Percentiles rank a stretch among this genome's conserved stretches.
phyloP scores from a whole-genome alignment of 2,113 vertebrate species.

The Suricata suricatta region DNA sequence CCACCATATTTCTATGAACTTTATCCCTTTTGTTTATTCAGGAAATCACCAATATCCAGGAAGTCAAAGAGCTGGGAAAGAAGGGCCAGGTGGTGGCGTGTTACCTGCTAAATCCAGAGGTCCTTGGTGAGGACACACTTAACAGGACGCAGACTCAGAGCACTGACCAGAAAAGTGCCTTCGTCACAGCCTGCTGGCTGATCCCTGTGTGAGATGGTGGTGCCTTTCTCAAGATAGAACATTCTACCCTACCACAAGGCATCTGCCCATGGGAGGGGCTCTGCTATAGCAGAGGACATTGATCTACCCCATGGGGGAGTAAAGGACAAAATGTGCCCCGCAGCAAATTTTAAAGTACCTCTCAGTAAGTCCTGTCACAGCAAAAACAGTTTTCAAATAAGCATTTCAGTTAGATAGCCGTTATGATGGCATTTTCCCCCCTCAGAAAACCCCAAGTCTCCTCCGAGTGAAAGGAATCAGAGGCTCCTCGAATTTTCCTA shows the following conservation, averaged over 20 bases:
- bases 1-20: constrained; percentile 40
- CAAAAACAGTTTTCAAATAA: constrained; percentile 24
- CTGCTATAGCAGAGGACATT: background rate
- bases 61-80: constrained; percentile 42
- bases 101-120: constrained; percentile 2
- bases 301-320: background rate
- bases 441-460: background rate
- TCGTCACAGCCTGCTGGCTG: background rate
- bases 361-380: constrained; percentile 16
- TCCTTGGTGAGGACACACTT: background rate
- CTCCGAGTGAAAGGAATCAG: constrained; percentile 15
- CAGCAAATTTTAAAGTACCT: background rate
- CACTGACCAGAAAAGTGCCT: background rate
- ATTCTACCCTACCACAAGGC: background rate
- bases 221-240: background rate
- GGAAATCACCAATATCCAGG: constrained; percentile 11
- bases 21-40: constrained; percentile 48
- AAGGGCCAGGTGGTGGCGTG: background rate
- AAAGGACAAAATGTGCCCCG: background rate
- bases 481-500: constrained; percentile 8
- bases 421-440: background rate
- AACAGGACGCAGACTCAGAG: background rate
- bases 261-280: background rate
- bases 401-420: background rate
- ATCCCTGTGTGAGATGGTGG: background rate